These are phyloP conservation scores for Rhea pennata DNA, from an alignment of 2,113 vertebrate genomes.

Conservation along the genomic window DNA sequence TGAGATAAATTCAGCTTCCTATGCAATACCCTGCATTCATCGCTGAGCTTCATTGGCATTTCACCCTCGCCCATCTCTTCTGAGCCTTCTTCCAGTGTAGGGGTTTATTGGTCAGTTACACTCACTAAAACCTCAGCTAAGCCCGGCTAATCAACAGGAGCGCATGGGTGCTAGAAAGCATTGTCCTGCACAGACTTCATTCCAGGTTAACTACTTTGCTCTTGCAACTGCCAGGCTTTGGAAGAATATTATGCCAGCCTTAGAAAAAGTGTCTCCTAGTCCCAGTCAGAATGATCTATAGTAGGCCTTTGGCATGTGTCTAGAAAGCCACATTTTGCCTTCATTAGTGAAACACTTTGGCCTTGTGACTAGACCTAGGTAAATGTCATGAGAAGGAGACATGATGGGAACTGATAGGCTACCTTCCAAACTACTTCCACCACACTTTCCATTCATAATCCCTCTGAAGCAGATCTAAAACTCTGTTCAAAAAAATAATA, in stretches of 20 bases:
- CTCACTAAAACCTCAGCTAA: not conserved
- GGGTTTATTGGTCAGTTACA: not conserved
- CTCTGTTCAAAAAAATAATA: not conserved
- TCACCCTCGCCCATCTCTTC: fast-evolving
- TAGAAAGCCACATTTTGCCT: not conserved
- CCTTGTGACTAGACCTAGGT: not conserved
- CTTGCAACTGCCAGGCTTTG: not conserved
- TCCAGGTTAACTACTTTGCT: not conserved
- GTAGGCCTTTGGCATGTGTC: fast-evolving
- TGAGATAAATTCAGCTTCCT: not conserved
- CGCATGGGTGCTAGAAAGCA: not conserved
- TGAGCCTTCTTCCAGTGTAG: not conserved
- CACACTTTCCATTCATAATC: not conserved
- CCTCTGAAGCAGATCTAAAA: not conserved
- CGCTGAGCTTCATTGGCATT: not conserved
- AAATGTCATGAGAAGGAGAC: not conserved
- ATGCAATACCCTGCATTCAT: not conserved
- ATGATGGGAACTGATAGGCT: not conserved
- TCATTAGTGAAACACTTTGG: not conserved
- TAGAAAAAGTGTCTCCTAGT: not conserved
- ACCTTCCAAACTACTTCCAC: not conserved
- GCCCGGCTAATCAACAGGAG: not conserved
- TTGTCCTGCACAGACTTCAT: not conserved
- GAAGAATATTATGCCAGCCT: not conserved
- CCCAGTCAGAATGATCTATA: not conserved